Base-by-base conservation (phyloP, 2,888 invertebrate genomes). In the Anthophora plumipes region DNA sequence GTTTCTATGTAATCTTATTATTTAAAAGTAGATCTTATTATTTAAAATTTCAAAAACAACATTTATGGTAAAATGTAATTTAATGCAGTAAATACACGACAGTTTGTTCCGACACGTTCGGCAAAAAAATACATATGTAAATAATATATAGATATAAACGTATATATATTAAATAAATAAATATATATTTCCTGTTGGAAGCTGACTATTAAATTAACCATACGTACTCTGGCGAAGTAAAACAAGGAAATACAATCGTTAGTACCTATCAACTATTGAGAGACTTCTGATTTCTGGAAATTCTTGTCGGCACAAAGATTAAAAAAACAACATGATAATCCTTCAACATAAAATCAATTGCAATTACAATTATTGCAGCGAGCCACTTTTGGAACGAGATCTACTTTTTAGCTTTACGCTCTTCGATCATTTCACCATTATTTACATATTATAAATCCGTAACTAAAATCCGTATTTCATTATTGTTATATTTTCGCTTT, bases 101-200 rank as follows among this genome's bases (percentile, higher is more conserved):
- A 63, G 22, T 78, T 69, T 63, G 57, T 69, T 69, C 39, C 69
- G 69, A 63, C 52, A 57, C 31, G 31, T 69, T 75, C 57, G 50
- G 57, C 63, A 68, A 78, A 70, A 57, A 78, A 57, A 63, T 73
- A 74, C 64, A 74, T 77, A 41, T 70, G 63, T 63, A 55, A 76
- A 76, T 70, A 76, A 63, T 61, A 79, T 64, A 60, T 48, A 63
- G 57, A 75, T 60, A 55, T 52, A 70, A 70, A 68, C 46, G 52
- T 55, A 60, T 52, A 73, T 67, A 71, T 73, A 75, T 75, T 78
- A 78, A 78, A 78, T 78, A 78, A 78, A 78, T 78, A 78, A 78
- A n/a, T n/a, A 78, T 78, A 78, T 64, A 69, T 69, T 64, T 78
- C 68, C 50, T 50, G 50, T 52, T 39, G 76, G 57, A 78, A 57